phyloP scores from a whole-genome alignment of 2,113 vertebrate species.

The Mystacornis crossleyi region DNA sequence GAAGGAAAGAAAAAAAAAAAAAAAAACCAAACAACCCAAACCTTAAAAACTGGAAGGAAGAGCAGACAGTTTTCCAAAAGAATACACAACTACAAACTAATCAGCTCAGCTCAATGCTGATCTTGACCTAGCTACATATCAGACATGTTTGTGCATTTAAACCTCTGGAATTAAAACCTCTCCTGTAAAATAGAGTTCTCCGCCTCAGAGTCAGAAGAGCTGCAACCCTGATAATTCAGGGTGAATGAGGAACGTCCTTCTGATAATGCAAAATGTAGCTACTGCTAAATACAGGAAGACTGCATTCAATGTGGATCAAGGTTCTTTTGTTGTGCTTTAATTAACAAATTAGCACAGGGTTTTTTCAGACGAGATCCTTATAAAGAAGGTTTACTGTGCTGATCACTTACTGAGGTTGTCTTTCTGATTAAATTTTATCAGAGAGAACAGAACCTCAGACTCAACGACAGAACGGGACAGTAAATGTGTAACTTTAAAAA shows the following conservation, averaged over 20 bases:
- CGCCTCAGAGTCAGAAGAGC: background rate
- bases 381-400: background rate
- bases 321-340: background rate
- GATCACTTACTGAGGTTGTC: background rate
- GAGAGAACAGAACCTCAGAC: background rate
- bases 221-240: background rate
- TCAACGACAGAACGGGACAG: slow-evolving; percentile 13
- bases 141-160: background rate
- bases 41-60: background rate
- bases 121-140: background rate
- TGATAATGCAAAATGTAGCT: background rate
- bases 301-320: fast-evolving
- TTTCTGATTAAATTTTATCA: slow-evolving; percentile 26
- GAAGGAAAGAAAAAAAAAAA: background rate
- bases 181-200: background rate
- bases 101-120: background rate
- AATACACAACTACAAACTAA: background rate
- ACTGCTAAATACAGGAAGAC: background rate
- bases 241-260: background rate
- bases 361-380: background rate
- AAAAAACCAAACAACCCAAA: no score
- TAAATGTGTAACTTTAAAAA: slow-evolving; percentile 59
- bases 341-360: background rate
- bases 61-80: background rate
- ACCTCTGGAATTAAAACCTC: background rate